Evolutionary conservation across 2,113 vertebrate species (phyloP), one percentile per base, ranked within the genome.

Genomic region (Poeciliopsis retropinna): DNA sequence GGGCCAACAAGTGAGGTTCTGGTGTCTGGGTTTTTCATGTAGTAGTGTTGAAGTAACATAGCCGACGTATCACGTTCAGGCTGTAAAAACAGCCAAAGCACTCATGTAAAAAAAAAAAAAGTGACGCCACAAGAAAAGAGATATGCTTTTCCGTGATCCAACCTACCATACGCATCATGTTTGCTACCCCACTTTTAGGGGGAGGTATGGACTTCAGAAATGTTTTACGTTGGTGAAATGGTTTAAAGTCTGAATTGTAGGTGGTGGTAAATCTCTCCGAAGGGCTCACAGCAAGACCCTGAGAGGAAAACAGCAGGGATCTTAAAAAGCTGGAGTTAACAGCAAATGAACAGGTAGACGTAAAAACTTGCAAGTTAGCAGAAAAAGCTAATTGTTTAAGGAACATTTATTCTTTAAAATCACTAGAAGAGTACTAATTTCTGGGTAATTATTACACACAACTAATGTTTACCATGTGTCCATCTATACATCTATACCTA

Each of bases 181-280:
- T 37, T 37, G 12, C 2, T 12, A 2, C 34, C 10, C 34, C 34
- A 37, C 0, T 2, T 37, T 37, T 37, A 37, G 2, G 11, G 34
- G 34, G 10, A 11, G 34, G 34, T 9, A 37, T 37, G 25, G 8
- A 11, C 19, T 65, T 69, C 47, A 22, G 22, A 39, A 25, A 47
- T 29, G 1, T 27, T 15, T 29, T 28, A 57, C 0, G 17, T 68
- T 80, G 39, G 30, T 29, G 57, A 15, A 69, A 0, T 14, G 67
- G 41, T 25, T 37, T 68, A 37, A 63, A 87, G 71, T 85, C 76
- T 27, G 19, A 5, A 0, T 1, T 70, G 1, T 87, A 85, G 15
- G 71, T 82, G 44, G 79, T 82, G 41, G 71, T 9, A 34, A 60
- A 85, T 39, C 67, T 47, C 64, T 13, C 76, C 11, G 7, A 37